These are phyloP conservation scores for Epizoanthus fatuus DNA, from an alignment of 92 coral and sea anemone species.

Conservation along the genomic window DNA sequence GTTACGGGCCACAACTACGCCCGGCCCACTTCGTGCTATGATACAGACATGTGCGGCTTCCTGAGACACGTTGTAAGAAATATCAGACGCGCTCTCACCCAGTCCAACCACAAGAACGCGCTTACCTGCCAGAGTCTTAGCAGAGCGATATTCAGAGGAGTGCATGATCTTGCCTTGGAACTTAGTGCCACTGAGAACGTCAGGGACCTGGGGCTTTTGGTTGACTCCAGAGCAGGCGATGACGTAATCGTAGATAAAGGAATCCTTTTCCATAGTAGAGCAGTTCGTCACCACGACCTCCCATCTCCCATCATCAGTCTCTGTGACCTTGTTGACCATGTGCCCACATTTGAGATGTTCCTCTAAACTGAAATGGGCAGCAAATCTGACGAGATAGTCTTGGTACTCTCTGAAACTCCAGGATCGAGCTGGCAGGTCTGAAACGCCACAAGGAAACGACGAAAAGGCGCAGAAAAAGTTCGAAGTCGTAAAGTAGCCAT, in stretches of 20 bases:
- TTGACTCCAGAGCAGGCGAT: background rate
- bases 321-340: slow-evolving; percentile 23
- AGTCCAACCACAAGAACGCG: slow-evolving; percentile 27
- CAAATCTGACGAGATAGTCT: slow-evolving; percentile 26
- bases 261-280: no score
- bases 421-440: slow-evolving; percentile 12
- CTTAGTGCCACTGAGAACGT: background rate
- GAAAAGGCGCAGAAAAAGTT: slow-evolving; percentile 32
- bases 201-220: slow-evolving; percentile 5
- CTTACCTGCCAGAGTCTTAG: slow-evolving; percentile 4
- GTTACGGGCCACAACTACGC: no score
- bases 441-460: slow-evolving; percentile 21
- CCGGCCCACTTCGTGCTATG: no score
- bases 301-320: background rate
- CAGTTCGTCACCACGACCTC: no score
- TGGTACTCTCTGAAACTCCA: slow-evolving; percentile 32
- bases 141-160: slow-evolving; percentile 9
- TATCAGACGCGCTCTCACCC: slow-evolving; percentile 27
- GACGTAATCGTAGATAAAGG: background rate
- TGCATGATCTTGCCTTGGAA: slow-evolving; percentile 13
- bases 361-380: slow-evolving; percentile 7
- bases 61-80: no score
- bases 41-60: no score
- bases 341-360: background rate
- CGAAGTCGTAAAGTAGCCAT: slow-evolving; percentile 20